These are phyloP conservation scores for Limonius californicus DNA, from an alignment of 1,140 invertebrate species.

Conservation along the genomic window DNA sequence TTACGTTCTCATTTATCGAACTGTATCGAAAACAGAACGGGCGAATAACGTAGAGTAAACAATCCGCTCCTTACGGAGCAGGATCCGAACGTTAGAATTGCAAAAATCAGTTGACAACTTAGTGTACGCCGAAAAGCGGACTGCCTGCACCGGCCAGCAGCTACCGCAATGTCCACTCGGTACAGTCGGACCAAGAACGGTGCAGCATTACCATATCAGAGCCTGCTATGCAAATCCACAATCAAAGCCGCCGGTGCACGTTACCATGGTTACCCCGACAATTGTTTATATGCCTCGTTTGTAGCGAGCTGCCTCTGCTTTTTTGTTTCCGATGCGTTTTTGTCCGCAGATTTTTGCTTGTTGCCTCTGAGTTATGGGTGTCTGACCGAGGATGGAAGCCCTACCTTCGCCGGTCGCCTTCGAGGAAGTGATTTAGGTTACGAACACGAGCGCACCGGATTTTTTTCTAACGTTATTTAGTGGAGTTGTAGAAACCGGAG, in stretches of 20 bases:
- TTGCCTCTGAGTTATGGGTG: conserved; percentile 36
- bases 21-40: too few relatives aligned
- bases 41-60: not conserved
- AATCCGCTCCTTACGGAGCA: not conserved
- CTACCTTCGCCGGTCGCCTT: conserved; percentile 12
- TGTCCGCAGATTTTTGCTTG: conserved; percentile 38
- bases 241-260: conserved; percentile 37
- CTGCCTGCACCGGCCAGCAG: conserved; percentile 31
- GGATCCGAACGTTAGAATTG: conserved; percentile 29
- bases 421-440: conserved; percentile 38
- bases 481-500: conserved; percentile 2
- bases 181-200: conserved; percentile 37
- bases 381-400: conserved; percentile 19
- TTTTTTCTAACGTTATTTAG: conserved; percentile 12
- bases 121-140: conserved; percentile 42
- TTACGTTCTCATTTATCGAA: too few relatives aligned
- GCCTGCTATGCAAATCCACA: conserved; percentile 39
- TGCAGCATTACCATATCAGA: conserved; percentile 42
- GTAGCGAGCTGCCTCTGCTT: conserved; percentile 29
- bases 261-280: conserved; percentile 41
- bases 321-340: conserved; percentile 36
- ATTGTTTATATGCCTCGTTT: conserved; percentile 40
- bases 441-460: conserved; percentile 7
- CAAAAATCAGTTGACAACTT: conserved; percentile 43
- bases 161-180: conserved; percentile 34